A percentile compares a stretch with the other conserved stretches of the same genome.
Conservation (phyloP, 2,888 invertebrate genomes). For the Polydrusus tereticollis region DNA sequence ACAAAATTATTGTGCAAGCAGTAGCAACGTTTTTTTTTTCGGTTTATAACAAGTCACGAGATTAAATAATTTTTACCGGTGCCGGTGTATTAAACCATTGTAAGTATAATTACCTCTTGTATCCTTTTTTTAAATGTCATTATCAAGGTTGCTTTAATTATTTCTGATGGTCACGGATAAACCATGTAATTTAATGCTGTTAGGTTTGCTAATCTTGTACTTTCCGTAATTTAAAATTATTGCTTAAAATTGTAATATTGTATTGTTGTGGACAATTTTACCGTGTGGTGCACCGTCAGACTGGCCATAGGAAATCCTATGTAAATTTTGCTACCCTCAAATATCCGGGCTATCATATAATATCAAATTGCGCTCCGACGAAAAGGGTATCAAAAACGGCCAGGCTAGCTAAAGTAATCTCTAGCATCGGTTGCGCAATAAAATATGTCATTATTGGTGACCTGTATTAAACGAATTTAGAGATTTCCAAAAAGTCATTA, state of each 20-base stretch:
- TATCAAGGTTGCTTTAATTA: constrained; percentile 21
- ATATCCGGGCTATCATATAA: too few species aligned
- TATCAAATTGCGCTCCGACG: too few species aligned
- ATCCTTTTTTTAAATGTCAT: constrained; percentile 23
- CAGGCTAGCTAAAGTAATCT: too few species aligned
- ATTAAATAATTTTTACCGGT: constrained; percentile 9
- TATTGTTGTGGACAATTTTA: neutral
- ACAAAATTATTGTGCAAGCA: neutral
- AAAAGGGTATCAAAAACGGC: too few species aligned
- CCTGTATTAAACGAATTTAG: too few species aligned
- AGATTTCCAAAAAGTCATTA: too few species aligned
- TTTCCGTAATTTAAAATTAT: neutral
- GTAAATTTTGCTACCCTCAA: too few species aligned
- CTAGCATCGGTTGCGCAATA: too few species aligned
- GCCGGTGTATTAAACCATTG: neutral
- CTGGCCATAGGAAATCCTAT: too few species aligned
- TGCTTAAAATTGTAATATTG: too few species aligned
- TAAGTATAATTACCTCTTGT: neutral
- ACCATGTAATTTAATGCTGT: neutral
- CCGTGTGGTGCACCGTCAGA: too few species aligned
- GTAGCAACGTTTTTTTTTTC: neutral
- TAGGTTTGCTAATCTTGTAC: neutral
- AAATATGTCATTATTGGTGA: too few species aligned
- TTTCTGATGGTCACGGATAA: constrained; percentile 12
- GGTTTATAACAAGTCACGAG: neutral